These are phyloP conservation scores for Drosophila atroscutellata DNA, from an alignment of 2,888 invertebrate genomes.

Conservation along the genomic window DNA sequence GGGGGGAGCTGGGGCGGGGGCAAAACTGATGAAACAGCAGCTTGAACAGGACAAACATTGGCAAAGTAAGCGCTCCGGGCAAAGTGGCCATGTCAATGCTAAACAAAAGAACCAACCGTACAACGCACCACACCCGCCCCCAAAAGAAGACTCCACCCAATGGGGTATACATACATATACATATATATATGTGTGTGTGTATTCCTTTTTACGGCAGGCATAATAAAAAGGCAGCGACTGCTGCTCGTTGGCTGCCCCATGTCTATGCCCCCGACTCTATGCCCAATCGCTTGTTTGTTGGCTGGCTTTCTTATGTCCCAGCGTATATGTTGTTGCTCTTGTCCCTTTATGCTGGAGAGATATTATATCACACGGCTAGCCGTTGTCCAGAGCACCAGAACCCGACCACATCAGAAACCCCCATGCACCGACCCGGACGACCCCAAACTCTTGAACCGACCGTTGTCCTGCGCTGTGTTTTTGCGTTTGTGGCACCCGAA, in stretches of 20 bases:
- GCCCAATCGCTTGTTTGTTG: conserved; percentile 76
- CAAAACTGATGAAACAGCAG: conserved; percentile 48
- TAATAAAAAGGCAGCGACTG: conserved; percentile 29
- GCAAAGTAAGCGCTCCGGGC: conserved; percentile 74
- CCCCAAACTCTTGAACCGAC: conserved; percentile 16
- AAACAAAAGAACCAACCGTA: conserved; percentile 78
- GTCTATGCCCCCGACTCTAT: conserved; percentile 59
- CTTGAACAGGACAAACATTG: conserved; percentile 70
- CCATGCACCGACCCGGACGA: not conserved
- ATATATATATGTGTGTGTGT: not conserved
- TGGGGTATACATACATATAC: conserved; percentile 9
- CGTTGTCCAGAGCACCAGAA: conserved; percentile 53
- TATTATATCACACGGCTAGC: conserved; percentile 77
- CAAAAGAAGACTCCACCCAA: conserved; percentile 36
- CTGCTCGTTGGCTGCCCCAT: conserved; percentile 51
- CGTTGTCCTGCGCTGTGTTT: conserved; percentile 45
- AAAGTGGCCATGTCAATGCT: conserved; percentile 83
- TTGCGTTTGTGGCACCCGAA: conserved; percentile 64
- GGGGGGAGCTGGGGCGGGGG: not conserved
- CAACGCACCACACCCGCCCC: conserved; percentile 13
- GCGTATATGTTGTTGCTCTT: conserved; percentile 28
- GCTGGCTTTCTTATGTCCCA: conserved; percentile 76
- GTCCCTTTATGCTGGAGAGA: conserved; percentile 80
- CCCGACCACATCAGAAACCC: conserved; percentile 4
- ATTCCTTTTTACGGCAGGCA: not conserved